Conservation (phyloP, 1,140 invertebrate genomes). For the Drosophila baimaii region DNA sequence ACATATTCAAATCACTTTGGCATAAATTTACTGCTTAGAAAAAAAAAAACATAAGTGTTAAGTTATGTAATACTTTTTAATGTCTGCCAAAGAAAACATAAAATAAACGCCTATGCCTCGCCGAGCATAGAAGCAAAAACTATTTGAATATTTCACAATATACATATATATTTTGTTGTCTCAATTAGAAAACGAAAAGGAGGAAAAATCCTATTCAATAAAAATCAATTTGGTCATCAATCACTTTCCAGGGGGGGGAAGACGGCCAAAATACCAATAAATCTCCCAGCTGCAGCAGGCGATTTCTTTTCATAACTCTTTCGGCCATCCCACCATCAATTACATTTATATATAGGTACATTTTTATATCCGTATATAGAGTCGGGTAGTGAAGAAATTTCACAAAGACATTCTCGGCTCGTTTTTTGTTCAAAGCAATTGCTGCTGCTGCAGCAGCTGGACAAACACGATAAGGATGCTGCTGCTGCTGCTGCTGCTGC, state of each 20-base stretch:
- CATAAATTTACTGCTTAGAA: slow-evolving; percentile 28
- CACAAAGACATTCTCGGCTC: slow-evolving; percentile 27
- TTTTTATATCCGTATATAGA: slow-evolving; percentile 7
- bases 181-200: slow-evolving; percentile 22
- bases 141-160: slow-evolving; percentile 22
- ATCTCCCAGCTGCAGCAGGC: slow-evolving; percentile 25
- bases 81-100: slow-evolving; percentile 8
- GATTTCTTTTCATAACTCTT: slow-evolving; percentile 35
- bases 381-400: slow-evolving; percentile 11
- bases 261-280: slow-evolving; percentile 10
- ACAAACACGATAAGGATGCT: slow-evolving; percentile 55
- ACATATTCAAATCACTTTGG: slow-evolving; percentile 5
- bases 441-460: slow-evolving; percentile 54
- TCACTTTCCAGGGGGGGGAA: slow-evolving; percentile 25
- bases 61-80: slow-evolving; percentile 49
- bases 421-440: slow-evolving; percentile 44
- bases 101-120: slow-evolving; percentile 14
- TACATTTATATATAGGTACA: slow-evolving; percentile 24
- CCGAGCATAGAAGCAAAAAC: neutral
- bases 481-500: slow-evolving; percentile 7
- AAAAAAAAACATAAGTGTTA: slow-evolving; percentile 40
- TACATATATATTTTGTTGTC: slow-evolving; percentile 8
- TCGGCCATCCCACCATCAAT: slow-evolving; percentile 48
- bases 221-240: slow-evolving; percentile 52
- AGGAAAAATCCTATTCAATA: slow-evolving; percentile 20